These are phyloP conservation scores for Laticauda colubrina DNA, from an alignment of 2,113 vertebrate species.

Conservation along the genomic window DNA sequence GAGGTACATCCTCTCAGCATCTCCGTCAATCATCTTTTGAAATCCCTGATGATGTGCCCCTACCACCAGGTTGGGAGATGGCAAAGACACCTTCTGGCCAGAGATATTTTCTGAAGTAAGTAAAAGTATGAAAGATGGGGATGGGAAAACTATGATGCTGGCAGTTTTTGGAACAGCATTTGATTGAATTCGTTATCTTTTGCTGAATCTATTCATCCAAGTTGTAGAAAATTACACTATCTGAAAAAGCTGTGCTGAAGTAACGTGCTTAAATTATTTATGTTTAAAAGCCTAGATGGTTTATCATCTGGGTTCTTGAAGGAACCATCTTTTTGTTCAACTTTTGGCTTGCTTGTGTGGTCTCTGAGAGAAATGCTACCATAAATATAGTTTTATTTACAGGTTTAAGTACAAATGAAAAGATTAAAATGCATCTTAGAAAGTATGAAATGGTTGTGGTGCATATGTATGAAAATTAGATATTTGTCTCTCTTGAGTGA, in stretches of 20 bases:
- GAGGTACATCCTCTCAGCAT: conserved; percentile 80
- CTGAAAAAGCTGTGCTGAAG: not conserved
- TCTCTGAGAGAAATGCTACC: not conserved
- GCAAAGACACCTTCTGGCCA: conserved; percentile 96
- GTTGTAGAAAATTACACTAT: not conserved
- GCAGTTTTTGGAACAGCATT: not conserved
- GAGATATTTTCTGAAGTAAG: conserved; percentile 99
- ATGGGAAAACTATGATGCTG: not conserved
- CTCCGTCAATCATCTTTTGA: conserved; percentile 98
- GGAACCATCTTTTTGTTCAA: not conserved
- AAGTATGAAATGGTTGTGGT: not conserved
- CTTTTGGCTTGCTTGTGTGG: not conserved
- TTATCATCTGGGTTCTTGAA: not conserved
- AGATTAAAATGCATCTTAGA: not conserved
- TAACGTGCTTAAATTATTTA: not conserved
- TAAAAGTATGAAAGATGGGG: conserved; percentile 39
- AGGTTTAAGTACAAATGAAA: not conserved
- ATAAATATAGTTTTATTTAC: not conserved
- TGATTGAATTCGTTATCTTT: not conserved
- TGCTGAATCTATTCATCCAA: not conserved
- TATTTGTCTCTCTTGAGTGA: not conserved
- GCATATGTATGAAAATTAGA: not conserved
- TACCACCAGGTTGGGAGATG: conserved; percentile 98
- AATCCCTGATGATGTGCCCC: conserved; percentile 91
- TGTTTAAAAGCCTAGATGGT: not conserved